Percentiles rank a stretch among this genome's conserved stretches.
phyloP scores from a whole-genome alignment of 2,888 invertebrate genomes.

The Campoplex capitator region DNA sequence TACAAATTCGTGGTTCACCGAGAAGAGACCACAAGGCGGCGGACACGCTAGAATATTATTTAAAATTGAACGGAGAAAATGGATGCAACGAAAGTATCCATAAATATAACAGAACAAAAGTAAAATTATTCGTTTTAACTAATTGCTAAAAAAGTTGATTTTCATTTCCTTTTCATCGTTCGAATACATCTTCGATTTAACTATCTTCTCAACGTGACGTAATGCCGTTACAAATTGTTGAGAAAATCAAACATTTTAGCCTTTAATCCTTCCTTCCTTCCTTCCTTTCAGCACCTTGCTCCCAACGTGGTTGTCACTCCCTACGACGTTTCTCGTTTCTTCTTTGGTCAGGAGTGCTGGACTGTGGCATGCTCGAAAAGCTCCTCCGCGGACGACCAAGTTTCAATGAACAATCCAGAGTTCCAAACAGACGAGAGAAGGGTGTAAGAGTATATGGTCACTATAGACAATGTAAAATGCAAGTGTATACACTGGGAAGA shows the following conservation, averaged over 20 bases:
- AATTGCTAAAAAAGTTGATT: not conserved
- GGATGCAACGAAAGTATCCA: not conserved
- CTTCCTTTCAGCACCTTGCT: not conserved
- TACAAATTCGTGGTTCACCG: conserved; percentile 49
- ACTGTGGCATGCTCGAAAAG: conserved; percentile 2
- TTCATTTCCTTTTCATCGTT: not conserved
- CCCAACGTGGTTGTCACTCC: conserved; percentile 20
- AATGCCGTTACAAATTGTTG: not conserved
- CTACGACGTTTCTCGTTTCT: conserved; percentile 19
- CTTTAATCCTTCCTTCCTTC: conserved; percentile 10
- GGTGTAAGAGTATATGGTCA: conserved; percentile 2
- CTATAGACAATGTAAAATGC: not conserved
- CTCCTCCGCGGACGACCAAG: conserved; percentile 42
- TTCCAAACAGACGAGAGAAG: conserved; percentile 26
- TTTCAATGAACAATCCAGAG: conserved; percentile 45
- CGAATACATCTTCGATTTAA: not conserved
- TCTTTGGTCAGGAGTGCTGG: conserved; percentile 6
- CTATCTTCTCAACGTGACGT: not conserved
- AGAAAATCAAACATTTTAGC: conserved; percentile 14
- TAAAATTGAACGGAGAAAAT: conserved; percentile 14
- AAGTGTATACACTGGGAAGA: not conserved
- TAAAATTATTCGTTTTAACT: not conserved
- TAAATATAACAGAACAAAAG: not conserved
- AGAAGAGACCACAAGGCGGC: conserved; percentile 4
- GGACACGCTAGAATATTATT: not conserved